Evolutionary conservation across 2,113 vertebrate genomes (phyloP).

Genomic region (Carassius auratus): DNA sequence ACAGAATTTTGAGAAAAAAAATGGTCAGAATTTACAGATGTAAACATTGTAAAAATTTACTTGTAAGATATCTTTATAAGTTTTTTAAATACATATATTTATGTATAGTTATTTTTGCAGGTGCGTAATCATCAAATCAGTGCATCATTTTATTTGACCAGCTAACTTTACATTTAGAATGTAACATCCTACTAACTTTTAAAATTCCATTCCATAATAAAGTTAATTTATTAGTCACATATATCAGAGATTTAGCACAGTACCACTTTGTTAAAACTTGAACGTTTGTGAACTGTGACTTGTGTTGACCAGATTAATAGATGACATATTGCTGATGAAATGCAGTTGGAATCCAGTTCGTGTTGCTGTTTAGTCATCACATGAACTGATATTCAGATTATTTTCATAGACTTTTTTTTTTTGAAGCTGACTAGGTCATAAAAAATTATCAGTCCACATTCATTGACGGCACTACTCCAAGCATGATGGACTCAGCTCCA

Average conservation of each 20-base stretch:
- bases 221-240: background rate
- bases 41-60: too few species aligned
- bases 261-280: background rate
- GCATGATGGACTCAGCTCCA: background rate
- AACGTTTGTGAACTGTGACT: background rate
- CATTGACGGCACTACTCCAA: background rate
- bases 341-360: background rate
- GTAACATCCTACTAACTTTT: too few species aligned
- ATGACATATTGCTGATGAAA: background rate
- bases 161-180: too few species aligned
- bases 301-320: background rate
- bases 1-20: too few species aligned
- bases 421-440: background rate
- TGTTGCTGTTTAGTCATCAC: background rate
- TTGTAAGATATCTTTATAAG: too few species aligned
- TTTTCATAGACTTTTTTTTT: background rate
- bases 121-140: too few species aligned
- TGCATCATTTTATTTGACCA: too few species aligned
- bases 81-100: too few species aligned
- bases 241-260: background rate
- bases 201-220: background rate
- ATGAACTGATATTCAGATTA: background rate
- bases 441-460: background rate
- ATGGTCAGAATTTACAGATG: too few species aligned
- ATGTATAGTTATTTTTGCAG: too few species aligned